Conservation (phyloP, 2,113 vertebrate species). For the Bos taurus region DNA sequence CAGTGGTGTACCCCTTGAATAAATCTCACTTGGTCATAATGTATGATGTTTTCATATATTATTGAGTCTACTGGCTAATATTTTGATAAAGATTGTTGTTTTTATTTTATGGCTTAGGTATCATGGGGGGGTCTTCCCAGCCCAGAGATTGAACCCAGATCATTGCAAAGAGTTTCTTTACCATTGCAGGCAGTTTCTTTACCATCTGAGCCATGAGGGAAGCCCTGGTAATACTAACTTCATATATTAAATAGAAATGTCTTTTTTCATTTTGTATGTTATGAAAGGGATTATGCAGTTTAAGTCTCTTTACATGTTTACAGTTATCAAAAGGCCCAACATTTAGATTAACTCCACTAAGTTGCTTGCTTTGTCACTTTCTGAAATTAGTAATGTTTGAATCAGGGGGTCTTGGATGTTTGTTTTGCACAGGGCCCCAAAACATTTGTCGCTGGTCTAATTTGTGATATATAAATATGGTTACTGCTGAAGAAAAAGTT, state of each 20-base stretch:
- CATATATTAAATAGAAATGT: not conserved
- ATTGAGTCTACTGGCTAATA: not conserved
- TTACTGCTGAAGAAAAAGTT: not conserved
- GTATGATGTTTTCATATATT: not conserved
- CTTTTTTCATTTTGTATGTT: not conserved
- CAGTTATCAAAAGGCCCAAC: fast-evolving
- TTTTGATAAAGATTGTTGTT: not conserved
- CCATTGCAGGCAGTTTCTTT: not conserved
- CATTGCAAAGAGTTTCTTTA: not conserved
- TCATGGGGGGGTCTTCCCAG: not conserved
- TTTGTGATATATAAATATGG: not conserved
- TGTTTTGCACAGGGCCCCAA: not conserved
- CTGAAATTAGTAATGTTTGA: not conserved
- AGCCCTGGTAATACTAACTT: not conserved
- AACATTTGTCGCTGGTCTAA: not conserved
- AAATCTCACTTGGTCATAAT: not conserved
- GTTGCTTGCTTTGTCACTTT: not conserved
- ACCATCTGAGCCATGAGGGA: not conserved
- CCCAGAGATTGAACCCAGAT: not conserved
- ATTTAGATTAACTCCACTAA: not conserved
- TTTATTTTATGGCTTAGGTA: not conserved
- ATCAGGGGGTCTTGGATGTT: not conserved
- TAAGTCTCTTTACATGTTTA: not conserved
- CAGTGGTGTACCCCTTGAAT: not conserved
- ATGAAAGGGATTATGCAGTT: not conserved